Evolutionary conservation across 2,113 vertebrate genomes (phyloP), one percentile per base, ranked within the genome.

Genomic region (Pseudolaguvia tuberculata): DNA sequence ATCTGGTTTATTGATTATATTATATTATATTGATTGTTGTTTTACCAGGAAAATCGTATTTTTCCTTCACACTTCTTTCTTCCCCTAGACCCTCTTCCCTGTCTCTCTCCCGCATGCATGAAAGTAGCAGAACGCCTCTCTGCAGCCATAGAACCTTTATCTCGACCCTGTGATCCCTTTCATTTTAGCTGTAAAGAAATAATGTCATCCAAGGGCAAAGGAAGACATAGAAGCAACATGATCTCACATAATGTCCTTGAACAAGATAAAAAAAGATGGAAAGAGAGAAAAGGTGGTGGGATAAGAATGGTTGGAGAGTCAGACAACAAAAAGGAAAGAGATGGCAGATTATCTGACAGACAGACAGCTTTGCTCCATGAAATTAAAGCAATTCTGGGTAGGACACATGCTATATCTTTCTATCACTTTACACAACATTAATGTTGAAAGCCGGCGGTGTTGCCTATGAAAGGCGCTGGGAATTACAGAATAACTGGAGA

Each of bases 81-180:
- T 65, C 62, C 61, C 65, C 2, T 21, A 92, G 83, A 39, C 29
- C 85, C 76, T 31, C 74, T 62, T 31, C 84, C 85, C 15, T 92
- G 91, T 80, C 20, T 85, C 31, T 87, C 88, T 20, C 74, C 70
- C 6, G 87, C 85, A 58, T 92, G 91, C 79, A 78, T 80, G 65
- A 42, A 59, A 80, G 87, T 82, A 45, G 84, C 87, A 0, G 78
- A 53, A 18, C 85, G 69, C 70, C 80, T 93, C 72, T 84, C 90
- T 75, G 72, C 61, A 63, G 81, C 69, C 18, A 50, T 87, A 7
- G 88, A 94, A 83, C 91, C 92, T 25, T 91, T 94, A 85, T 78
- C 78, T 4, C 53, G 85, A 63, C 88, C 92, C 69, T 91, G 93
- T 70, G 88, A 89, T 83, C 92, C 93, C 86, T 90, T 90, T 69